A percentile compares a stretch with the other conserved stretches of the same genome.
These are phyloP conservation scores for Pseudoatta argentina DNA, from an alignment of 1,140 invertebrate genomes.

Conservation along the genomic window DNA sequence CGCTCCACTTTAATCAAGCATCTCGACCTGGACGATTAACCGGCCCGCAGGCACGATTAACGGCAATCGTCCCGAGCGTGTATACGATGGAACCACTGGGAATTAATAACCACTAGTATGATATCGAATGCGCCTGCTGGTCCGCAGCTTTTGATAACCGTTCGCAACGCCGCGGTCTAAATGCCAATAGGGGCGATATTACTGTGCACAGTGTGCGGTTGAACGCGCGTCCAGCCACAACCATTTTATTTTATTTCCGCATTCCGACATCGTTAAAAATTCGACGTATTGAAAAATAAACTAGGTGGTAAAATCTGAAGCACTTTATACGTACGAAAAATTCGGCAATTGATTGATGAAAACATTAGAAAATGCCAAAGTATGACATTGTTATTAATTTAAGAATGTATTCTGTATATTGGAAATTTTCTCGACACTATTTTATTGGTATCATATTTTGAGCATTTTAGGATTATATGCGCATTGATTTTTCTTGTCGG, in stretches of 20 bases:
- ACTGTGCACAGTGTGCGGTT: slow-evolving; percentile 48
- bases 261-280: slow-evolving; percentile 27
- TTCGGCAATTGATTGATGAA: not conserved
- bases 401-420: too few species aligned
- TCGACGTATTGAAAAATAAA: not conserved
- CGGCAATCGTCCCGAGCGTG: slow-evolving; percentile 68
- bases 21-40: slow-evolving; percentile 70
- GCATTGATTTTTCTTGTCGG: slow-evolving; percentile 48
- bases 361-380: not conserved
- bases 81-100: slow-evolving; percentile 53
- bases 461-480: slow-evolving; percentile 11
- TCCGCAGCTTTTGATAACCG: slow-evolving; percentile 57
- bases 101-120: slow-evolving; percentile 68
- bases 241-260: slow-evolving; percentile 56
- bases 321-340: not conserved
- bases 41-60: slow-evolving; percentile 73
- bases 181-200: slow-evolving; percentile 60
- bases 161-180: slow-evolving; percentile 58
- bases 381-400: not conserved
- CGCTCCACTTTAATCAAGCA: slow-evolving; percentile 60
- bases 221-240: slow-evolving; percentile 30
- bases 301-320: not conserved
- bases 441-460: slow-evolving; percentile 9
- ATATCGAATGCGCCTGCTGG: slow-evolving; percentile 58
- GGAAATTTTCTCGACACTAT: not conserved